These are phyloP conservation scores for Papilio glaucus DNA, from an alignment of 1,140 invertebrate genomes.

Conservation along the genomic window DNA sequence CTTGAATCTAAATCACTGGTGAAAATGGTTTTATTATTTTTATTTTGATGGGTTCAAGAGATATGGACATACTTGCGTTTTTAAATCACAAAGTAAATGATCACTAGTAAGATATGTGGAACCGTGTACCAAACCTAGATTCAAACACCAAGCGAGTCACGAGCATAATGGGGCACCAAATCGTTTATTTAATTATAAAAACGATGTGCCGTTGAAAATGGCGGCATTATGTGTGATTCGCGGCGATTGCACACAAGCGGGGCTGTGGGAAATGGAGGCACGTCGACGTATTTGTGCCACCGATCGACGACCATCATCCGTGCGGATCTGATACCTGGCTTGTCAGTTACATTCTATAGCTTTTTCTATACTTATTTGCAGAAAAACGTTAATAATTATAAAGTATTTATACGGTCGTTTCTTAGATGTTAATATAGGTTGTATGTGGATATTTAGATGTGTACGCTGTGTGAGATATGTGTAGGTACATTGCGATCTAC, in stretches of 20 bases:
- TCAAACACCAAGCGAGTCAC: not conserved
- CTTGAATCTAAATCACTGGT: no score
- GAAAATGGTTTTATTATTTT: no score
- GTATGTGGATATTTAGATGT: not conserved
- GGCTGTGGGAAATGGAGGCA: constrained; percentile 39
- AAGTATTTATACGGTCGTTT: not conserved
- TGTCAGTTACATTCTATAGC: constrained; percentile 2
- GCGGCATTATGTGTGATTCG: constrained; percentile 62
- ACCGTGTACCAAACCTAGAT: not conserved
- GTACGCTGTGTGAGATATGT: no score
- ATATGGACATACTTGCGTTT: not conserved
- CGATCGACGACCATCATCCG: constrained; percentile 24
- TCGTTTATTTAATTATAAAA: constrained; percentile 53
- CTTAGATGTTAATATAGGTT: not conserved
- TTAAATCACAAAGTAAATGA: not conserved
- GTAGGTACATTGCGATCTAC: no score
- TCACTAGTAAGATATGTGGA: not conserved
- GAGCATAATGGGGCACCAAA: constrained; percentile 29
- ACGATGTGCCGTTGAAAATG: constrained; percentile 48
- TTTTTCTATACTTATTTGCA: not conserved
- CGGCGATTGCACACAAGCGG: constrained; percentile 52
- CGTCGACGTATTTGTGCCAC: constrained; percentile 26
- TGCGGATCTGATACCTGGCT: constrained; percentile 16
- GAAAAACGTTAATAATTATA: constrained; percentile 14
- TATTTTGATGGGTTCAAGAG: no score